phyloP scores from a whole-genome alignment of 2,888 invertebrate genomes.

The Drosophila putrida region DNA sequence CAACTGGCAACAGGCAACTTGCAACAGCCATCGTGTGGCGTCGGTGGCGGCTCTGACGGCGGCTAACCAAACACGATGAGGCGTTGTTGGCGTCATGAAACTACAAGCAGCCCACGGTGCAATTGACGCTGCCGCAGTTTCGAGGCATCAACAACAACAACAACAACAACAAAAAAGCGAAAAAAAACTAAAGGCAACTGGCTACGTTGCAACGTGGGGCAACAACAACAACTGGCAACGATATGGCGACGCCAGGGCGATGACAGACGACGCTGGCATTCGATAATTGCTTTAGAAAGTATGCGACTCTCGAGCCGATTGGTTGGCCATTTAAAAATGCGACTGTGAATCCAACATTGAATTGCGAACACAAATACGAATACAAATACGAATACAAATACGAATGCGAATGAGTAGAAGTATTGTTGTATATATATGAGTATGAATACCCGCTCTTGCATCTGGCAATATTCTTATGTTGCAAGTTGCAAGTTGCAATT shows the following conservation, averaged over 20 bases:
- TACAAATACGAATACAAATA: constrained; percentile 4
- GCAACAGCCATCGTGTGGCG: constrained; percentile 63
- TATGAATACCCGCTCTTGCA: constrained; percentile 17
- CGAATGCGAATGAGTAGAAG: constrained; percentile 9
- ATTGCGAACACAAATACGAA: constrained; percentile 9
- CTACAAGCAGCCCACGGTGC: constrained; percentile 77
- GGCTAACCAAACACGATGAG: constrained; percentile 83
- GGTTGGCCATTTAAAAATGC: constrained; percentile 66
- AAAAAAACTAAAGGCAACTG: neutral
- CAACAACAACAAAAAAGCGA: neutral
- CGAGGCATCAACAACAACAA: constrained; percentile 5
- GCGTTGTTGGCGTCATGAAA: constrained; percentile 84
- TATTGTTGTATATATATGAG: constrained; percentile 11
- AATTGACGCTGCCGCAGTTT: constrained; percentile 59
- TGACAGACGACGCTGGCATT: constrained; percentile 73
- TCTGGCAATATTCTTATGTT: constrained; percentile 31
- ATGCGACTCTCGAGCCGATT: constrained; percentile 73
- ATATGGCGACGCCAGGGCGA: constrained; percentile 73
- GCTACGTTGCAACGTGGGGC: constrained; percentile 7
- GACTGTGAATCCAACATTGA: constrained; percentile 41
- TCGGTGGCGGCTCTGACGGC: constrained; percentile 81
- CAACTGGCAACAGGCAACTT: constrained; percentile 9
- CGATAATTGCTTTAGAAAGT: constrained; percentile 81
- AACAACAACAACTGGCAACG: constrained; percentile 20
- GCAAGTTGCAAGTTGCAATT: constrained; percentile 58